Conservation (phyloP, 2,888 invertebrate species). For the Amaurobius ferox region DNA sequence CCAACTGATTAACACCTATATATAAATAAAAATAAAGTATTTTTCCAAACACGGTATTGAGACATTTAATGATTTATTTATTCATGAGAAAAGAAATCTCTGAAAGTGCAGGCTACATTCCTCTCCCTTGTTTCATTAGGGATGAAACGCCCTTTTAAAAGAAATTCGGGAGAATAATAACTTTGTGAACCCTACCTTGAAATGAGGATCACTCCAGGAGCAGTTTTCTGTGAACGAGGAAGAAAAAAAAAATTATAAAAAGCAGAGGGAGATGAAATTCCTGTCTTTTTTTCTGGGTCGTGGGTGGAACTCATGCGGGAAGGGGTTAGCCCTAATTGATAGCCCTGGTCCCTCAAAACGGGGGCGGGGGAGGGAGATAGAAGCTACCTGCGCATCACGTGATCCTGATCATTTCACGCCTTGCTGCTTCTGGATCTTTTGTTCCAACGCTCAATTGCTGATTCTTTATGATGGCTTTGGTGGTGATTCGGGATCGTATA, state of each 20-base stretch:
- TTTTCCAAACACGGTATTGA: too few relatives aligned
- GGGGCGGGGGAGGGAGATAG: conserved; percentile 7
- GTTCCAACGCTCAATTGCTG: conserved; percentile 61
- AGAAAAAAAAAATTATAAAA: too few relatives aligned
- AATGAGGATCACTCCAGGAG: conserved; percentile 40
- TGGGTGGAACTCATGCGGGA: conserved; percentile 14
- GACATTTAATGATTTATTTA: too few relatives aligned
- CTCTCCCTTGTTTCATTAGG: not conserved
- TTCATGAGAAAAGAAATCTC: not conserved
- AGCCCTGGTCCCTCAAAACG: conserved; percentile 36
- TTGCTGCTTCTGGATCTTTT: conserved; percentile 32
- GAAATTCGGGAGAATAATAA: conserved; percentile 39
- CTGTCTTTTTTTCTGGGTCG: conserved; percentile 37
- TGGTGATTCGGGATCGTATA: not conserved
- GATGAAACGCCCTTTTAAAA: not conserved
- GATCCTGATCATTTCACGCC: conserved; percentile 55
- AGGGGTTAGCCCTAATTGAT: conserved; percentile 61
- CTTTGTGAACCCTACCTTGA: conserved; percentile 67
- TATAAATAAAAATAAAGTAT: too few relatives aligned
- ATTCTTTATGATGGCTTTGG: conserved; percentile 24
- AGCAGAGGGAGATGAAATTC: conserved; percentile 20
- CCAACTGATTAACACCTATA: too few relatives aligned
- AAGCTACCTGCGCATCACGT: conserved; percentile 24
- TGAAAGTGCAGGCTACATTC: not conserved
- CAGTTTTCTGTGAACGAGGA: conserved; percentile 5